phyloP scores from a whole-genome alignment of 1,140 invertebrate species.

The Ceratosolen solmsi region DNA sequence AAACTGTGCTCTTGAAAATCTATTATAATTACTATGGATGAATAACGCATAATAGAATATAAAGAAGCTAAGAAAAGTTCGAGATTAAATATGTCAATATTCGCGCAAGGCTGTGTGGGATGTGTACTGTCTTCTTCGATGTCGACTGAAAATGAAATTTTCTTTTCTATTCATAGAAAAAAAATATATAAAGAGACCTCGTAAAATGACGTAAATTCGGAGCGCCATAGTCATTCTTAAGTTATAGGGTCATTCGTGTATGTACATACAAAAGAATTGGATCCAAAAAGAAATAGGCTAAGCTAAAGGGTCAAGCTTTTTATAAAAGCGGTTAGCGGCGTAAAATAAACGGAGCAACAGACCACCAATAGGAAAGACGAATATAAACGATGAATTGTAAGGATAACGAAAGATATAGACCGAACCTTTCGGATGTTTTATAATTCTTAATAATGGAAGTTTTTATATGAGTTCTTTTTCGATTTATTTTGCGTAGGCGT shows the following conservation, averaged over 20 bases:
- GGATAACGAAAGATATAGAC: background rate
- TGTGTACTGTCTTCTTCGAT: too few species aligned
- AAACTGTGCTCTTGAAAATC: too few species aligned
- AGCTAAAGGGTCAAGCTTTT: constrained; percentile 9
- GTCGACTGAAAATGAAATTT: background rate
- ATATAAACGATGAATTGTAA: constrained; percentile 2
- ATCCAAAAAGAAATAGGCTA: background rate
- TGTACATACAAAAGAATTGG: background rate
- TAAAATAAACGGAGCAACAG: background rate
- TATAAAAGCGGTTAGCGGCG: background rate
- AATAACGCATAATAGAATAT: too few species aligned
- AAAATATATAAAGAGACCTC: background rate
- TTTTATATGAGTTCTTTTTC: background rate
- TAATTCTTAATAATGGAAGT: constrained; percentile 16
- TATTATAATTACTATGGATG: too few species aligned
- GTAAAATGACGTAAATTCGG: background rate
- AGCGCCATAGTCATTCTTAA: background rate
- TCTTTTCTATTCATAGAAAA: background rate
- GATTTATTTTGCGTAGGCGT: background rate
- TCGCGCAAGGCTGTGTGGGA: too few species aligned
- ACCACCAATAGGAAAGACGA: background rate
- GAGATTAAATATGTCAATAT: too few species aligned
- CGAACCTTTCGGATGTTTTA: constrained; percentile 14
- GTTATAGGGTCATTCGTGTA: background rate
- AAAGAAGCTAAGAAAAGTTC: too few species aligned